Conservation (phyloP, 1,140 invertebrate species). For the Cherax destructor region DNA sequence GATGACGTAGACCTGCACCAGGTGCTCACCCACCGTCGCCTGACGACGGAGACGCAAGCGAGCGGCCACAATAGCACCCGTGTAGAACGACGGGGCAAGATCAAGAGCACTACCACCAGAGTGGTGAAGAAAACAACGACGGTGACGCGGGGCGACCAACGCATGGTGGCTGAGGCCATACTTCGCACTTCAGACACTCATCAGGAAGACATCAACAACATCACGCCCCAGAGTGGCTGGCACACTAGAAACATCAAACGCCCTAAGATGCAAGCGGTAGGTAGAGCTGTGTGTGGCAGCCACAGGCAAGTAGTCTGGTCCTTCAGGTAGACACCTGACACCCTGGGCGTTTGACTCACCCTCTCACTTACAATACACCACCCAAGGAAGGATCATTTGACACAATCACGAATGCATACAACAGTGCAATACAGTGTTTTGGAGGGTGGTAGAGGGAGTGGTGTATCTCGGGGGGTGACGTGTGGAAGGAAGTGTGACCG, state of each 20-base stretch:
- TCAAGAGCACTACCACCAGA: constrained; percentile 86
- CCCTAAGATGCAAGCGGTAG: constrained; percentile 67
- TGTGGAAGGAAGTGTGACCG: constrained; percentile 10
- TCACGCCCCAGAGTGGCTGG: constrained; percentile 71
- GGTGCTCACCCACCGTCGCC: constrained; percentile 86
- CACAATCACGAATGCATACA: not conserved
- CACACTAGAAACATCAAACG: constrained; percentile 60
- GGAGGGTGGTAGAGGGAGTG: not conserved
- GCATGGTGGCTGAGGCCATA: constrained; percentile 84
- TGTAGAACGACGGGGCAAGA: constrained; percentile 79
- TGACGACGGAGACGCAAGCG: constrained; percentile 89
- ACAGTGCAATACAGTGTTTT: not conserved
- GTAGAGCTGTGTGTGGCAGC: constrained; percentile 13
- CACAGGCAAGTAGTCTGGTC: not conserved
- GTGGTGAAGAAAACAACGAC: constrained; percentile 94
- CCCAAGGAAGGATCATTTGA: not conserved
- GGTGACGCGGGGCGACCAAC: constrained; percentile 89
- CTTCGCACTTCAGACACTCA: constrained; percentile 74
- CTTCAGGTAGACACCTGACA: constrained; percentile 32
- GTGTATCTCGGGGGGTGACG: not conserved
- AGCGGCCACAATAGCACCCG: constrained; percentile 81
- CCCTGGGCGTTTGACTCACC: constrained; percentile 6
- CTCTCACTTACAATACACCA: constrained; percentile 24
- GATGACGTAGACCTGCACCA: constrained; percentile 80
- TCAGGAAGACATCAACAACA: constrained; percentile 73